These are phyloP conservation scores for Forbesichthys agassizii DNA, from an alignment of 2,113 vertebrate genomes.

Conservation along the genomic window DNA sequence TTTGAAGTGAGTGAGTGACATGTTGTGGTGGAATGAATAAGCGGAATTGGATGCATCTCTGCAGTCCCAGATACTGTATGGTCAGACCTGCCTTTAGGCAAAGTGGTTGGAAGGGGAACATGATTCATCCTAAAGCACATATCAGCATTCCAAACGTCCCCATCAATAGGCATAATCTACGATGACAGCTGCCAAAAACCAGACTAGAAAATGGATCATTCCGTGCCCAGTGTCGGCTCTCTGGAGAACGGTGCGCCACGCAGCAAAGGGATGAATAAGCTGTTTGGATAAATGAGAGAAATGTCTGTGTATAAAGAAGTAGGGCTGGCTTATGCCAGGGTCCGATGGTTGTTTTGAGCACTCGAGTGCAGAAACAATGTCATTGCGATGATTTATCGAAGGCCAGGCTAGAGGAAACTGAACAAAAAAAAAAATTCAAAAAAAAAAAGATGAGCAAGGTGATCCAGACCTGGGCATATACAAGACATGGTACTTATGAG, in stretches of 20 bases:
- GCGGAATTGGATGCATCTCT: slow-evolving; percentile 1
- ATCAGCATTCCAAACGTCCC: slow-evolving; percentile 28
- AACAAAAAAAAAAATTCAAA: too few relatives aligned
- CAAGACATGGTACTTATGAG: too few relatives aligned
- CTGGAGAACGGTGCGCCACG: slow-evolving; percentile 36
- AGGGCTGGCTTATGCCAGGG: not conserved
- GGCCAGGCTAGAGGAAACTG: too few relatives aligned
- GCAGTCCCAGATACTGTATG: slow-evolving; percentile 4
- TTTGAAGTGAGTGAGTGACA: not conserved
- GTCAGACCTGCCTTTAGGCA: slow-evolving; percentile 15
- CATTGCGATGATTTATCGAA: too few relatives aligned
- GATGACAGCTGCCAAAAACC: slow-evolving; percentile 46
- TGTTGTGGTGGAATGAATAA: not conserved
- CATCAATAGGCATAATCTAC: slow-evolving; percentile 44
- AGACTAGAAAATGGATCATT: slow-evolving; percentile 52
- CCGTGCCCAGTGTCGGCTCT: slow-evolving; percentile 22
- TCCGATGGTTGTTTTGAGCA: too few relatives aligned
- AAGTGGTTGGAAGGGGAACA: slow-evolving; percentile 23
- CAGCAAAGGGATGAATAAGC: slow-evolving; percentile 18
- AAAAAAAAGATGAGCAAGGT: too few relatives aligned
- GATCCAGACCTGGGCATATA: too few relatives aligned
- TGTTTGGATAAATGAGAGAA: slow-evolving; percentile 36
- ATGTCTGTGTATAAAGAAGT: slow-evolving; percentile 6
- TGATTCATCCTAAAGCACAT: slow-evolving; percentile 37
- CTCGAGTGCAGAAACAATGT: too few relatives aligned